phyloP scores from a whole-genome alignment of 1,140 invertebrate species.

The Drosophila novamexicana region DNA sequence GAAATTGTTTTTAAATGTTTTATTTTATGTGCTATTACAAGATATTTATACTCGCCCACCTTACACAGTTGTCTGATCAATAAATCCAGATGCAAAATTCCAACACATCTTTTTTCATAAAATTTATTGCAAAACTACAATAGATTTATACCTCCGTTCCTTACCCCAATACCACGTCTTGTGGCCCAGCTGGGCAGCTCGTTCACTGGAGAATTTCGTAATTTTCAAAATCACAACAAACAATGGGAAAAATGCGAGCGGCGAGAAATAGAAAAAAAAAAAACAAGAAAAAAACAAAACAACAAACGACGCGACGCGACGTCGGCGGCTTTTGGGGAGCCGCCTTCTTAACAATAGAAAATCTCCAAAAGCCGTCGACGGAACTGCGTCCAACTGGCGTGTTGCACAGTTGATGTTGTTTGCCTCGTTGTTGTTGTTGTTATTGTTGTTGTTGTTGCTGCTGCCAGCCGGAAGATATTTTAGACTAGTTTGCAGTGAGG shows the following conservation, averaged over 20 bases:
- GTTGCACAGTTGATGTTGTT: conserved; percentile 33
- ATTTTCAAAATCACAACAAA: conserved; percentile 48
- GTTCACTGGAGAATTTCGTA: conserved; percentile 48
- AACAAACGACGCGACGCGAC: conserved; percentile 25
- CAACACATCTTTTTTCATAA: conserved; percentile 11
- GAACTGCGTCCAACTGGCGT: conserved; percentile 44
- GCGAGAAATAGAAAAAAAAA: conserved; percentile 16
- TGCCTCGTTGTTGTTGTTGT: conserved; percentile 16
- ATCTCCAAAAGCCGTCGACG: conserved; percentile 47
- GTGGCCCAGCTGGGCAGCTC: conserved; percentile 6
- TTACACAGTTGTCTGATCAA: not conserved
- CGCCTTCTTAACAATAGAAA: conserved; percentile 55
- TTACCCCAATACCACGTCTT: not conserved
- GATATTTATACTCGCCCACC: too few species aligned
- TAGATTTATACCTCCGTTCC: conserved; percentile 5
- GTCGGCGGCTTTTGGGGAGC: conserved; percentile 35
- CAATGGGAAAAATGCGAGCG: conserved; percentile 52
- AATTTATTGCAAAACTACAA: conserved; percentile 46
- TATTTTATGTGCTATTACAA: too few species aligned
- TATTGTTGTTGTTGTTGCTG: conserved; percentile 19
- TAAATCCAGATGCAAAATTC: conserved; percentile 9
- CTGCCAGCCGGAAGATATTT: conserved; percentile 53
- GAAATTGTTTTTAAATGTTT: not conserved
- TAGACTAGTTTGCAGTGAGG: conserved; percentile 37
- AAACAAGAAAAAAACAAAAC: conserved; percentile 29